These are phyloP conservation scores for Stegastes partitus DNA, from an alignment of 2,113 vertebrate genomes.

Conservation along the genomic window DNA sequence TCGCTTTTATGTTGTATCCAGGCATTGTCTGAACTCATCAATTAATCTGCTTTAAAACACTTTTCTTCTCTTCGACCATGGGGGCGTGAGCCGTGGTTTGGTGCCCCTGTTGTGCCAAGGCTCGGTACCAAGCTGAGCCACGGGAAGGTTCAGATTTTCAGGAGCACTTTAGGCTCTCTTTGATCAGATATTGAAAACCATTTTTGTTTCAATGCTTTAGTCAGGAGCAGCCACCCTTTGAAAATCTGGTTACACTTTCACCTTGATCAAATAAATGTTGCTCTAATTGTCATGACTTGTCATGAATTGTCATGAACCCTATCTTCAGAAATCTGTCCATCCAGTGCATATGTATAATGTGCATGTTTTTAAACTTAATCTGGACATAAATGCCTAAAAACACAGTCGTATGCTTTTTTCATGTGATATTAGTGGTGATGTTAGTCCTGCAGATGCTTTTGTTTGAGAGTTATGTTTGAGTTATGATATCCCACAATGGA, in stretches of 20 bases:
- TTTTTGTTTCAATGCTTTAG: slow-evolving; percentile 45
- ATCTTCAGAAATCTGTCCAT: background rate
- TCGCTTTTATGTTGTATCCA: slow-evolving; percentile 55
- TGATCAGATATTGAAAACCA: slow-evolving; percentile 67
- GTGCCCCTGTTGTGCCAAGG: slow-evolving; percentile 49
- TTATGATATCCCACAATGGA: background rate
- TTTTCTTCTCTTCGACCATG: slow-evolving; percentile 48
- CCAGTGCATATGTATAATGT: background rate
- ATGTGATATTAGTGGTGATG: background rate
- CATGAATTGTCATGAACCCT: slow-evolving; percentile 5
- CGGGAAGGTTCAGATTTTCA: slow-evolving; percentile 62
- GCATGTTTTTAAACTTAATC: slow-evolving; percentile 11
- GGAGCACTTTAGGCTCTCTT: slow-evolving; percentile 68
- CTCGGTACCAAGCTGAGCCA: slow-evolving; percentile 68
- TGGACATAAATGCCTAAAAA: background rate
- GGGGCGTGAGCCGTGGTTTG: slow-evolving; percentile 37
- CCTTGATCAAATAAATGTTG: slow-evolving; percentile 45
- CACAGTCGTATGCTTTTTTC: no score
- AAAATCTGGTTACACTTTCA: slow-evolving; percentile 52
- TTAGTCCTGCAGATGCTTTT: background rate
- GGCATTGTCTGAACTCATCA: slow-evolving; percentile 71
- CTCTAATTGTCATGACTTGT: slow-evolving; percentile 37
- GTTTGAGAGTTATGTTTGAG: background rate
- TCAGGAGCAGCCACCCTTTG: slow-evolving; percentile 60
- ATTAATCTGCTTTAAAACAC: slow-evolving; percentile 65